These are phyloP conservation scores for Sclerodermus sp. DNA, from an alignment of 2,888 invertebrate genomes.

Conservation along the genomic window DNA sequence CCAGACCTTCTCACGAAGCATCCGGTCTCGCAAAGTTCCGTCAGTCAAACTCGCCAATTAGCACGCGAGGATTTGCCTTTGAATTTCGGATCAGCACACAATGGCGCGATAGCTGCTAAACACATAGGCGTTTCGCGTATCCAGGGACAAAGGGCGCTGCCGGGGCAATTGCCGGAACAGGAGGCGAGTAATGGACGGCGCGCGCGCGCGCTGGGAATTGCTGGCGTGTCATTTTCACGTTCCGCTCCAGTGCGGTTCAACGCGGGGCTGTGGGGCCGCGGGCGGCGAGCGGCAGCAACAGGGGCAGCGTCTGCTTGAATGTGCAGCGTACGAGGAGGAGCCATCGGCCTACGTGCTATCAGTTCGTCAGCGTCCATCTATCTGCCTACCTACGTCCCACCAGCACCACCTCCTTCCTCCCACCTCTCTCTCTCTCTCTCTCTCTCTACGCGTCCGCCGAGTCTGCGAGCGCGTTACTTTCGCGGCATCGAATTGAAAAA, in stretches of 20 bases:
- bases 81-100: no score
- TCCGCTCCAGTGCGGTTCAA: constrained; percentile 4
- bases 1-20: no score
- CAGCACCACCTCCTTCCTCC: constrained; percentile 1
- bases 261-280: no score
- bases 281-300: no score
- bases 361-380: constrained; percentile 13
- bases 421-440: background rate
- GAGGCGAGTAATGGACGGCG: background rate
- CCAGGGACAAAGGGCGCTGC: no score
- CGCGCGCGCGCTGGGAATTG: background rate
- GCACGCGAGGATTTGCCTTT: no score
- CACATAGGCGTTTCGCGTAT: no score
- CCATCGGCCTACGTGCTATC: constrained; percentile 18
- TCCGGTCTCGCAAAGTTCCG: no score
- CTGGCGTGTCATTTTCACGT: constrained; percentile 8
- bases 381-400: constrained; percentile 14
- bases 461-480: constrained; percentile 18
- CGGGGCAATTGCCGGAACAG: constrained; percentile 14
- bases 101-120: no score
- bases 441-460: background rate
- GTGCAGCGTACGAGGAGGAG: constrained; percentile 18
- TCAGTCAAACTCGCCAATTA: no score
- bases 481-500: constrained; percentile 34
- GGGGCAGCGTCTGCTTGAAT: no score